Evolutionary conservation across 2,797 vertebrate species (phyloP).

Genomic region (Danio choprae): DNA sequence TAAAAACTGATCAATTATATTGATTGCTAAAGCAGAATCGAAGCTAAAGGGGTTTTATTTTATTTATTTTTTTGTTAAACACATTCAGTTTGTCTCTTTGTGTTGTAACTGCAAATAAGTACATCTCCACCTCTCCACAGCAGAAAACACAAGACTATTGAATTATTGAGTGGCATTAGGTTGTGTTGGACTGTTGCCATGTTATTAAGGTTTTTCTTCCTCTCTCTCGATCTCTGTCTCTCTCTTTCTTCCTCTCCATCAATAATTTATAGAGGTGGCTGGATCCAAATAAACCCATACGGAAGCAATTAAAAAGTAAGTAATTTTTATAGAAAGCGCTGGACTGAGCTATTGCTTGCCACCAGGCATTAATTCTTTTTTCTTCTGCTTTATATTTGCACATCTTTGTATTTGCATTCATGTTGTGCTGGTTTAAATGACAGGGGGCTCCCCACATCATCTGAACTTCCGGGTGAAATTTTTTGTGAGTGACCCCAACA

Average conservation of each 20-base stretch:
- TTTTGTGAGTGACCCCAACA: conserved; percentile 94
- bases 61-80: background rate
- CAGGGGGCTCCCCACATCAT: conserved; percentile 95
- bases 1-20: background rate
- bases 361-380: background rate
- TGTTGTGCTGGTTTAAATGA: background rate
- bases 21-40: conserved; percentile 19
- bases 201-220: conserved; percentile 68
- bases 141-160: conserved; percentile 42
- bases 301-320: conserved; percentile 99
- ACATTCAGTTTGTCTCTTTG: conserved; percentile 4
- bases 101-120: conserved; percentile 34
- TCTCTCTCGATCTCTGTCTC: conserved; percentile 31
- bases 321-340: conserved; percentile 50
- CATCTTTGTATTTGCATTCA: conserved; percentile 1
- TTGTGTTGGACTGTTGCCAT: conserved; percentile 62
- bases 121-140: conserved; percentile 8
- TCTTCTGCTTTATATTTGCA: background rate
- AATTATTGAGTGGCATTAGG: conserved; percentile 71
- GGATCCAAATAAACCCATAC: conserved; percentile 97
- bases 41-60: conserved; percentile 19
- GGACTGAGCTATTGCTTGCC: conserved; percentile 38
- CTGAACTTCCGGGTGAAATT: conserved; percentile 99
- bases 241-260: conserved; percentile 52
- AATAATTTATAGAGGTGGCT: conserved; percentile 94